These are phyloP conservation scores for Cairina moschata DNA, from an alignment of 2,113 vertebrate species.

Conservation along the genomic window DNA sequence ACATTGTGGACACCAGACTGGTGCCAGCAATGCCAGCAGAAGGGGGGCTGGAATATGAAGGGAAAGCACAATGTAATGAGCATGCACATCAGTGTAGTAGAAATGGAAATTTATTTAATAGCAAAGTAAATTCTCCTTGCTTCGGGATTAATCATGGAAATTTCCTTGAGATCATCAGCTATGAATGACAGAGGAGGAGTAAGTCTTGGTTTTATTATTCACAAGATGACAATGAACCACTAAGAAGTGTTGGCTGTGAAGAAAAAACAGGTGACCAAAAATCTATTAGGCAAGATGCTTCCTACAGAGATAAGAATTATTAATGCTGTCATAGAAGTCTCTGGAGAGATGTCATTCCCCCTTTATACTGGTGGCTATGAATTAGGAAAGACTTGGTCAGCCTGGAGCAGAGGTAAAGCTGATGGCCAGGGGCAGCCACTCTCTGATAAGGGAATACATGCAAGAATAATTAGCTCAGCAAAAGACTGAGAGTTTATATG, in stretches of 20 bases:
- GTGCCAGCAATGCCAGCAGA: neutral
- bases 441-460: neutral
- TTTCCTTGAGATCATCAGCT: slow-evolving; percentile 11
- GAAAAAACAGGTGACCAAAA: neutral
- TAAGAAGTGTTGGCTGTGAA: neutral
- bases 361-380: neutral
- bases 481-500: slow-evolving; percentile 17
- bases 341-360: neutral
- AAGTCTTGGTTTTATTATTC: slow-evolving; percentile 43
- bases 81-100: neutral
- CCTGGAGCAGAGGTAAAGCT: slow-evolving; percentile 3
- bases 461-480: slow-evolving; percentile 40
- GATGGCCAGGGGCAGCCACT: neutral
- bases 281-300: slow-evolving; percentile 8
- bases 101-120: neutral
- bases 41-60: neutral
- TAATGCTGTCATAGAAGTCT: neutral
- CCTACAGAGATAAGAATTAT: neutral
- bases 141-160: neutral
- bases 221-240: slow-evolving; percentile 15
- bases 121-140: neutral
- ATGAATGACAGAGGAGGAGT: slow-evolving; percentile 49
- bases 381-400: neutral
- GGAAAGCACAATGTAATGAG: neutral
- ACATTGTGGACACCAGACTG: neutral